Percentiles rank a stretch among this genome's conserved stretches.
phyloP scores from a whole-genome alignment of 2,888 invertebrate genomes.

The Halocaridina rubra region DNA sequence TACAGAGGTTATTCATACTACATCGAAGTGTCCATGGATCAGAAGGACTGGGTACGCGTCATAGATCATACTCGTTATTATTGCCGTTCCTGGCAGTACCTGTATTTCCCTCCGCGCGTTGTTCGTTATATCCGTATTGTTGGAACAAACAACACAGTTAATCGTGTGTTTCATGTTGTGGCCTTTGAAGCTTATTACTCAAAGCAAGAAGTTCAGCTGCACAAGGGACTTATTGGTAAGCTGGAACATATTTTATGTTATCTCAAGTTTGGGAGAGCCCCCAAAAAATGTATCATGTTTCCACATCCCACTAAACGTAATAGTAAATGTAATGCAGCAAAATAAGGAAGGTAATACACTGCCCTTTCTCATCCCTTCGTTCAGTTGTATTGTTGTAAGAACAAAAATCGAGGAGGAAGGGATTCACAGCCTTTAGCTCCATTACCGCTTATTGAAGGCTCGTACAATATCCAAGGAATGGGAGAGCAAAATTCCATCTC shows the following conservation, averaged over 20 bases:
- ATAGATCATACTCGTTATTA: constrained; percentile 91
- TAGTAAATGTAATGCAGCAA: no score
- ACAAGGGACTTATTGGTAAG: constrained; percentile 76
- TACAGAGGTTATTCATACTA: constrained; percentile 87
- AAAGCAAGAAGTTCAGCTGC: constrained; percentile 70
- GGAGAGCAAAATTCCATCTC: no score
- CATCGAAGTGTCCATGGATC: constrained; percentile 87
- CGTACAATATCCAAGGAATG: no score
- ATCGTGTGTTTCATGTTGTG: constrained; percentile 93
- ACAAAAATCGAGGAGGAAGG: no score
- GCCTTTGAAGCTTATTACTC: constrained; percentile 91
- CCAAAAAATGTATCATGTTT: no score
- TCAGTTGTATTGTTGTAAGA: no score
- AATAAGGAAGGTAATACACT: no score
- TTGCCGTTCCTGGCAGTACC: constrained; percentile 96
- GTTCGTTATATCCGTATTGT: constrained; percentile 76
- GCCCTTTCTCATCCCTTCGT: no score
- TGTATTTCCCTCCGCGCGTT: constrained; percentile 90
- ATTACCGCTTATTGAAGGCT: no score
- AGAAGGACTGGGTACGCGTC: constrained; percentile 93
- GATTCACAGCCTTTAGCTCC: no score
- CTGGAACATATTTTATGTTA: constrained; percentile 47
- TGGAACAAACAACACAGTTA: constrained; percentile 95
- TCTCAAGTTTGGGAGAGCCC: no score
- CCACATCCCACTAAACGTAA: no score